A percentile compares a stretch with the other conserved stretches of the same genome.
These are phyloP conservation scores for Pygoscelis antarcticus DNA, from an alignment of 2,113 vertebrate genomes.

Conservation along the genomic window DNA sequence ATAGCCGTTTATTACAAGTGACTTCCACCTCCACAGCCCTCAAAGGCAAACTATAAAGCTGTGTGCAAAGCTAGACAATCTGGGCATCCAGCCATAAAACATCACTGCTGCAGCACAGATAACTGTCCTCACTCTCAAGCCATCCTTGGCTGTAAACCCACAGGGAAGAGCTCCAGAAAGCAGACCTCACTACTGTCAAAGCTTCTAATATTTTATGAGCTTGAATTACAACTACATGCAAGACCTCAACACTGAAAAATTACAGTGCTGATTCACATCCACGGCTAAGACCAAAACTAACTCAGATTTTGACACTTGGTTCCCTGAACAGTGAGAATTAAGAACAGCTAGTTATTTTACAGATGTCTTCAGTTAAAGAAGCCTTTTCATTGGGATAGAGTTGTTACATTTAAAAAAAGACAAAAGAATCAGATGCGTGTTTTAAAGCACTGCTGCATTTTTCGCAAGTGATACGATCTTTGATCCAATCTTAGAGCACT, in stretches of 20 bases:
- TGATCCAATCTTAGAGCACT: neutral
- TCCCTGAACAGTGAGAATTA: neutral
- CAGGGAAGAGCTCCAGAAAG: constrained; percentile 65
- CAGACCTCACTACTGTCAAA: constrained; percentile 2
- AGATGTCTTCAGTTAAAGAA: neutral
- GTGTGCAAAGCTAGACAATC: constrained; percentile 77
- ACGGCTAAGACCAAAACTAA: neutral
- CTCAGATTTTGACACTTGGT: neutral
- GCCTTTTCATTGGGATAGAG: neutral
- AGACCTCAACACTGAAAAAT: neutral
- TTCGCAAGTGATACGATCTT: neutral
- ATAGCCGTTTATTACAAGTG: constrained; percentile 68
- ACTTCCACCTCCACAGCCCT: constrained; percentile 69
- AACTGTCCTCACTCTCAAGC: constrained; percentile 73
- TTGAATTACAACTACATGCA: neutral
- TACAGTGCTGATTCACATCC: neutral
- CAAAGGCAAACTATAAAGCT: constrained; percentile 75
- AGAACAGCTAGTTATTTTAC: neutral
- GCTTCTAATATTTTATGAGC: constrained; percentile 30
- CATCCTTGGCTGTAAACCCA: constrained; percentile 73
- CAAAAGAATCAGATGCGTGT: neutral
- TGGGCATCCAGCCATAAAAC: constrained; percentile 88
- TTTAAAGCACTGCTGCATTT: neutral
- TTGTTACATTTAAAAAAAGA: neutral
- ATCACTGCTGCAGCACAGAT: constrained; percentile 80